Evolutionary conservation across 1,140 invertebrate species (phyloP).

Genomic region (Harpegnathos saltator): DNA sequence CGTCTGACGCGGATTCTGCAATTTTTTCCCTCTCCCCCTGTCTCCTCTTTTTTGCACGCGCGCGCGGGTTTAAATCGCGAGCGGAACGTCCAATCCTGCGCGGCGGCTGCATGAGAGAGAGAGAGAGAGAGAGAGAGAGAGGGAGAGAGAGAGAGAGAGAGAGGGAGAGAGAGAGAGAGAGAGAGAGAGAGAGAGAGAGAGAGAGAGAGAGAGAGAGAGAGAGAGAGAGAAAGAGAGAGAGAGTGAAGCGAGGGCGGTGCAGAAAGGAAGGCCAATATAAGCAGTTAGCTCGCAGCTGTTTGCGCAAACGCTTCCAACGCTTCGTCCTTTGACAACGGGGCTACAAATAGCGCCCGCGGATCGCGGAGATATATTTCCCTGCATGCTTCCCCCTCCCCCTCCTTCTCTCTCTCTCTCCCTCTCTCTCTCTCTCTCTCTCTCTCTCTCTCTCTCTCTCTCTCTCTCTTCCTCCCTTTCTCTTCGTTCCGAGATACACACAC

Average conservation of each 20-base stretch:
- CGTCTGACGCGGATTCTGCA: neutral
- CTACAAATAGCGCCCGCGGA: conserved; percentile 67
- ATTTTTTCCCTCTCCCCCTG: conserved; percentile 9
- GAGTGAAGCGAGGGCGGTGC: conserved; percentile 37
- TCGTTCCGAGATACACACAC: neutral
- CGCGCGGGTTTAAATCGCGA: neutral
- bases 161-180: conserved; percentile 10
- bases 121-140: conserved; percentile 9
- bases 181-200: conserved; percentile 6
- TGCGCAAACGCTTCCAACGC: conserved; percentile 71
- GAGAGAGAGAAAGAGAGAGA: conserved; percentile 2
- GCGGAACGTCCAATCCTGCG: neutral
- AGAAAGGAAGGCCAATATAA: conserved; percentile 71
- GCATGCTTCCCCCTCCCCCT: neutral
- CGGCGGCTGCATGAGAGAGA: neutral
- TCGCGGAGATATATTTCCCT: conserved; percentile 63
- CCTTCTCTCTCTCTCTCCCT: neutral
- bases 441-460: conserved; percentile 11
- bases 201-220: conserved; percentile 17
- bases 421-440: neutral
- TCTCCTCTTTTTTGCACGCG: too few relatives aligned
- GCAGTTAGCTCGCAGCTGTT: conserved; percentile 74
- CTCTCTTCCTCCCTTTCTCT: neutral
- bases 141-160: conserved; percentile 15
- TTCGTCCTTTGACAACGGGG: conserved; percentile 70